Evolutionary conservation across 2,113 vertebrate species (phyloP).

Genomic region (Halcyon malimbica): DNA sequence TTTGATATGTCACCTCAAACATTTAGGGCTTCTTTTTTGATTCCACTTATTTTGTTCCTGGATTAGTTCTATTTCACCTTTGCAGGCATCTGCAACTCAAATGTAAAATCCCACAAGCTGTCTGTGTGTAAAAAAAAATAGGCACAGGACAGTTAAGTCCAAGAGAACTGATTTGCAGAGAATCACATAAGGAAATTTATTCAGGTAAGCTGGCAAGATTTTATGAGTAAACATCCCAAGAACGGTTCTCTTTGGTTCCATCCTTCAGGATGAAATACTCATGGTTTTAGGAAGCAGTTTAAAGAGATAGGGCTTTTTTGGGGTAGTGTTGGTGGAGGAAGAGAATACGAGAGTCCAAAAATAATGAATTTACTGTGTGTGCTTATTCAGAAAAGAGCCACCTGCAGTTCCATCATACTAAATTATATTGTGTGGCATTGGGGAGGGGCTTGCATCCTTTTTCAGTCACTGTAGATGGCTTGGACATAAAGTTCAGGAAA

Average conservation of each 20-base stretch:
- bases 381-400: not conserved
- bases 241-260: not conserved
- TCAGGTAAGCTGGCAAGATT: not conserved
- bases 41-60: not conserved
- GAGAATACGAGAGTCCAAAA: not conserved
- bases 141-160: not conserved
- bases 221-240: not conserved
- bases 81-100: not conserved
- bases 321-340: not conserved
- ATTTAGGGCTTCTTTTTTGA: not conserved
- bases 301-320: not conserved
- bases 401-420: not conserved
- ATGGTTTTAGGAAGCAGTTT: not conserved
- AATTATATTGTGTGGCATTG: not conserved
- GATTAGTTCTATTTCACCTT: not conserved
- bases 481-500: not conserved
- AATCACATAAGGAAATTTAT: not conserved
- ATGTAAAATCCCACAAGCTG: not conserved
- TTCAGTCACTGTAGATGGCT: not conserved
- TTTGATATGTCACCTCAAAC: not conserved
- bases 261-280: not conserved
- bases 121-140: not conserved
- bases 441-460: not conserved
- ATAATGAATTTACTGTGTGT: not conserved
- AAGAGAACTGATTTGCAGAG: not conserved